phyloP scores from a whole-genome alignment of 2,888 invertebrate genomes.

The Drosophila mayaguana region DNA sequence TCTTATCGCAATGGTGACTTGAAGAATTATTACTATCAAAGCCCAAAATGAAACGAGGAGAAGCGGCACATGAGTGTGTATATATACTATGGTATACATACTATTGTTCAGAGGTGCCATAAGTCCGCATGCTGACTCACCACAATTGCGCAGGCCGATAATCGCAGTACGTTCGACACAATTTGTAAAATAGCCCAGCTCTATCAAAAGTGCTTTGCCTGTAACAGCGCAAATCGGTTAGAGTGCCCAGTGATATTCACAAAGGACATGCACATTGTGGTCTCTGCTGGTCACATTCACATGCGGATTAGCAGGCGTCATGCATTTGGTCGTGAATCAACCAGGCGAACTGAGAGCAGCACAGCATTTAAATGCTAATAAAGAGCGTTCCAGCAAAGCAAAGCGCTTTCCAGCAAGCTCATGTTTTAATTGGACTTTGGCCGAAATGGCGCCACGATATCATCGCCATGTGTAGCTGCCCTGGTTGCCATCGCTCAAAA shows the following conservation, averaged over 20 bases:
- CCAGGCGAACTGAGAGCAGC: neutral
- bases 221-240: conserved; percentile 15
- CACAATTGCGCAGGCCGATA: conserved; percentile 25
- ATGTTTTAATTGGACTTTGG: neutral
- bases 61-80: neutral
- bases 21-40: conserved; percentile 22
- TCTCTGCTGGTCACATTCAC: too few relatives aligned
- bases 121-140: conserved; percentile 41
- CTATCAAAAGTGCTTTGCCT: too few relatives aligned
- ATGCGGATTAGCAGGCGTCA: neutral
- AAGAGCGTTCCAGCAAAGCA: too few relatives aligned
- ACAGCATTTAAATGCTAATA: too few relatives aligned
- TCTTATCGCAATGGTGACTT: conserved; percentile 33
- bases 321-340: neutral
- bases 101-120: conserved; percentile 13
- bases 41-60: neutral
- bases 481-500: neutral
- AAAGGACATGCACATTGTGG: neutral
- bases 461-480: neutral
- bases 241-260: conserved; percentile 7
- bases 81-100: neutral
- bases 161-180: conserved; percentile 19
- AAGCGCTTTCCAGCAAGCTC: neutral
- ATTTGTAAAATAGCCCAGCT: neutral
- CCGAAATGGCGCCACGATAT: neutral